Conservation (phyloP, 2,113 vertebrate genomes). For the Dolichotis patagonum region DNA sequence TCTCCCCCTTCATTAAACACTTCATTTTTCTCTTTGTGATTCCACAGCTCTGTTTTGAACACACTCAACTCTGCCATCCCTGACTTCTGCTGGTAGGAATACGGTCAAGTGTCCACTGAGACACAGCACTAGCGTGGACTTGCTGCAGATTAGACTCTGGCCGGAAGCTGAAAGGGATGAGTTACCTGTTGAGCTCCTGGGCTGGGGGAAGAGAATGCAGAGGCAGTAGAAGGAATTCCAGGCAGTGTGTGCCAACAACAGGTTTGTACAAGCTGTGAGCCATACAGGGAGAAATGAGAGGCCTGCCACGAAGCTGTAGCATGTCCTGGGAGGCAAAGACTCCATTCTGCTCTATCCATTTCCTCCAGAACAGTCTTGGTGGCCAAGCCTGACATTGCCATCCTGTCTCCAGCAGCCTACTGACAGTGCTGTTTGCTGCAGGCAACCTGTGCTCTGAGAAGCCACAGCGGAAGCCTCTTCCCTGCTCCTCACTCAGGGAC, state of each 20-base stretch:
- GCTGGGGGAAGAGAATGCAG: too few species aligned
- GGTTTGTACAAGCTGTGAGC: not conserved
- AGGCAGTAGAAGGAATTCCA: not conserved
- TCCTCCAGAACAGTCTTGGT: not conserved
- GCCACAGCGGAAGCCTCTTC: not conserved
- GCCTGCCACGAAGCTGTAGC: not conserved
- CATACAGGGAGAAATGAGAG: not conserved
- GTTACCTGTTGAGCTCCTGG: not conserved
- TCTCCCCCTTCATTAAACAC: too few species aligned
- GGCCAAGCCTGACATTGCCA: not conserved
- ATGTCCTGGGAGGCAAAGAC: not conserved
- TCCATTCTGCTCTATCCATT: not conserved
- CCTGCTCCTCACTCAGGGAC: not conserved
- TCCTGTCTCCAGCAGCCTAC: not conserved
- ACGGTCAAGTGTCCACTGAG: too few species aligned
- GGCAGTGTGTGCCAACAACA: not conserved
- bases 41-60: not conserved
- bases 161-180: not conserved
- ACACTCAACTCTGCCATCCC: not conserved
- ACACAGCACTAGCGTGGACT: not conserved
- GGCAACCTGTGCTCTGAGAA: not conserved
- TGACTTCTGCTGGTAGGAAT: not conserved
- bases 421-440: not conserved
- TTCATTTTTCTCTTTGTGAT: not conserved
- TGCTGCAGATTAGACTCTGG: not conserved